Conservation (phyloP, 2,888 invertebrate species). For the Pachymerium ferrugineum region DNA sequence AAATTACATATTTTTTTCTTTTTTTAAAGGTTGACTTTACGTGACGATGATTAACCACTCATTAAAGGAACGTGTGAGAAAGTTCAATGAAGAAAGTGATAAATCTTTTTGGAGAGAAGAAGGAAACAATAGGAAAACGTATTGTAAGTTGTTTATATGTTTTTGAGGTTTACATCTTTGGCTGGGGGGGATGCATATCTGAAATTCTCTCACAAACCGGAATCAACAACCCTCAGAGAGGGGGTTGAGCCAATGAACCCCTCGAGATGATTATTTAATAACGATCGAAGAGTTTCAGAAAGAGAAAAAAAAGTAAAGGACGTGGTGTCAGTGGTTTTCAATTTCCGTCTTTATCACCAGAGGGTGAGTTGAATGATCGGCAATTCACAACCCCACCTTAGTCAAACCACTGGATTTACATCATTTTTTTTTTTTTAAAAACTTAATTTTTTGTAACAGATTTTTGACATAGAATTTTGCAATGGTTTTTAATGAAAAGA, state of each 20-base stretch:
- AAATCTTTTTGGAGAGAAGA: neutral
- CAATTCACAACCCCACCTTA: neutral
- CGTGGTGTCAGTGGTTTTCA: neutral
- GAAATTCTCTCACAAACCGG: neutral
- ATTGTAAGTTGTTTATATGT: neutral
- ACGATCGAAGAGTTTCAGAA: neutral
- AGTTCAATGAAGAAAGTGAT: neutral
- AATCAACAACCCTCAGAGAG: neutral
- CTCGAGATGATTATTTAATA: slow-evolving; percentile 6
- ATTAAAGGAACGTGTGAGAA: no score
- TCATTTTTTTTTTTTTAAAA: no score
- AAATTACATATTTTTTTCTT: no score
- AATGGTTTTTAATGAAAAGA: no score
- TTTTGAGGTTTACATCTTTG: neutral
- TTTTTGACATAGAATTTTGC: no score
- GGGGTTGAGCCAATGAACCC: slow-evolving; percentile 10
- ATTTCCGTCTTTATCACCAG: neutral
- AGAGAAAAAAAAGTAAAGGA: neutral
- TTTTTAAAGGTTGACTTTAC: neutral
- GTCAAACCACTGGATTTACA: no score
- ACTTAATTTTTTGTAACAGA: no score
- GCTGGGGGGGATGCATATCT: neutral
- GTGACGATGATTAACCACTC: neutral
- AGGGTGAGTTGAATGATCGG: slow-evolving; percentile 14
- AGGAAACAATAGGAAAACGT: neutral